Base-by-base conservation (phyloP, 2,797 vertebrate species). In the Pristis pectinata region DNA sequence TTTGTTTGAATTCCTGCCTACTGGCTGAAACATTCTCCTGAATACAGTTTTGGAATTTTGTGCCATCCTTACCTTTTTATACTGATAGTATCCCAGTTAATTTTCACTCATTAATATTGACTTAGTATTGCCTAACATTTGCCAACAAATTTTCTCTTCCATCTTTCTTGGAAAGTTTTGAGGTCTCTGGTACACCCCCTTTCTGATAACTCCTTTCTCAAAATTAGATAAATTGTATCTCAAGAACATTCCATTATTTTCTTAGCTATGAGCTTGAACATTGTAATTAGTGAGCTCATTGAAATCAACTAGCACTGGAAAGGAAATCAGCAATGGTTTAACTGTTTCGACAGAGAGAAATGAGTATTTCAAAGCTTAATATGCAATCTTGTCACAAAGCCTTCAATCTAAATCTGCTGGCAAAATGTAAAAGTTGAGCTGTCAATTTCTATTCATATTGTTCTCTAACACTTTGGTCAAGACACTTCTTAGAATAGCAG, bases 401-500 rank as follows among this genome's bases (percentile, higher is more conserved):
- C 41, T 93, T 53, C 37, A 94, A 94, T 53, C 41, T 49, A 74
- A 72, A 53, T 94, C 70, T 72, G 41, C 41, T 49, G 70, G 70
- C 30, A 93, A 72, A 93, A 27, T 94, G 49, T 76, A 76, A 76
- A 94, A 74, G 92, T 76, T 76, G 70, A 76, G 53, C 92, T 76
- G 92, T 53, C 70, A 94, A 53, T 49, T 34, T 74, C 30, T 53
- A 94, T 94, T 94, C 92, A n/a, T 74, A 76, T 49, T 93, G 67
- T 34, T 94, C 94, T 96, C 92, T 9, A 37, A 22, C 0, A 95
- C 96, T 61, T 7, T 95, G 95, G 95, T 95, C 95, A 94, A 37
- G n/a, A 76, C 95, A 94, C 91, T 96, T 95, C 94, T 94, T 5
- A 19, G 96, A 96, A 97, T 96, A 96, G 94, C 70, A 10, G 95